A percentile compares a stretch with the other conserved stretches of the same genome.
Conservation (phyloP, 2,888 invertebrate species). For the Orthosia gothica region DNA sequence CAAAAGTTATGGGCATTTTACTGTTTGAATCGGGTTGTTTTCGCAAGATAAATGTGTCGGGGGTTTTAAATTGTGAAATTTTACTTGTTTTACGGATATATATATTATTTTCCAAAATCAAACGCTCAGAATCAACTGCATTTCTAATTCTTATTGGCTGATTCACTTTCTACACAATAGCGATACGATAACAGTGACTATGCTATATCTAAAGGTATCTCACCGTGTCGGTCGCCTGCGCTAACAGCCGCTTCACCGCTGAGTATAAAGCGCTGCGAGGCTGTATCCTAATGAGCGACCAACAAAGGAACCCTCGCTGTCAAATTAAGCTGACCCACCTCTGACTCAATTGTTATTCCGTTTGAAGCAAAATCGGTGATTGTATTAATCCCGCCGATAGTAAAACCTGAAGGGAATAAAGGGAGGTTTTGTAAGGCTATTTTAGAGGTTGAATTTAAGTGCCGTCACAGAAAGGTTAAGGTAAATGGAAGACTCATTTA, state of each 20-base stretch:
- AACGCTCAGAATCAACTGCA: neutral
- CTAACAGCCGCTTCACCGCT: slow-evolving; percentile 32
- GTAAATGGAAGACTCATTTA: slow-evolving; percentile 8
- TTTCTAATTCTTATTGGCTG: neutral
- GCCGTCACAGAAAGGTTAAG: slow-evolving; percentile 14
- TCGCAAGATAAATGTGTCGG: no score
- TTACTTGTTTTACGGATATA: neutral
- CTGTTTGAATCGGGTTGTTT: no score
- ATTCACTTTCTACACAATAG: neutral
- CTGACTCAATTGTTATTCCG: slow-evolving; percentile 55
- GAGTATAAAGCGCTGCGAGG: slow-evolving; percentile 41
- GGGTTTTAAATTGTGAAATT: no score
- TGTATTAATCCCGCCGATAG: slow-evolving; percentile 45
- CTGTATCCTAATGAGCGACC: slow-evolving; percentile 53
- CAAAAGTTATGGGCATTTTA: no score
- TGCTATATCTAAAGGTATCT: slow-evolving; percentile 20
- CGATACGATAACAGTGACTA: neutral
- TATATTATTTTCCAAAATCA: neutral
- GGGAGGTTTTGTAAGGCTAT: slow-evolving; percentile 15
- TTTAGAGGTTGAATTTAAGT: slow-evolving; percentile 29
- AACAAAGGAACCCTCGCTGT: slow-evolving; percentile 59
- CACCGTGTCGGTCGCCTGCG: neutral
- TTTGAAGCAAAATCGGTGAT: slow-evolving; percentile 58
- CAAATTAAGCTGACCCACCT: slow-evolving; percentile 63
- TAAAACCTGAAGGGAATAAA: slow-evolving; percentile 35